phyloP scores from a whole-genome alignment of 1,140 invertebrate genomes.

The Sminthurinus signatus region DNA sequence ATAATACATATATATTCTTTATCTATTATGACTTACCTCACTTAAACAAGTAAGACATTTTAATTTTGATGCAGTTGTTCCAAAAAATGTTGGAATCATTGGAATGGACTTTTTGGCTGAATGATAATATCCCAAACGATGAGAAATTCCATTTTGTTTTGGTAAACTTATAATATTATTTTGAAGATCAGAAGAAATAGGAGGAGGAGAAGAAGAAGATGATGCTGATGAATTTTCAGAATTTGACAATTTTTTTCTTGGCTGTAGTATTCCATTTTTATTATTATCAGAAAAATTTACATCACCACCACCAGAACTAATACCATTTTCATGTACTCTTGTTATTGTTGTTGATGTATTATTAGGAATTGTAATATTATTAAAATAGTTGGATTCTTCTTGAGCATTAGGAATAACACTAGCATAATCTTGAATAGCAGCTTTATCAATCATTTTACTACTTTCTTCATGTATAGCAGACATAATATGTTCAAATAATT shows the following conservation, averaged over 20 bases:
- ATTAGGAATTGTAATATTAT: too few relatives aligned
- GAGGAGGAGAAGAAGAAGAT: too few relatives aligned
- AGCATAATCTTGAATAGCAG: not conserved
- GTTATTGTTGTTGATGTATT: too few relatives aligned
- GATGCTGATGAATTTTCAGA: too few relatives aligned
- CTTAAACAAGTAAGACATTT: constrained; percentile 20
- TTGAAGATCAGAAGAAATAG: not conserved
- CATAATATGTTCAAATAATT: constrained; percentile 14
- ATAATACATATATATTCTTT: too few relatives aligned
- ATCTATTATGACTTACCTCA: constrained; percentile 1
- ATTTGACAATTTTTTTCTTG: too few relatives aligned
- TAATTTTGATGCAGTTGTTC: constrained; percentile 9
- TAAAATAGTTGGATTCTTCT: too few relatives aligned
- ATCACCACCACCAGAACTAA: not conserved
- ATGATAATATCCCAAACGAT: constrained; percentile 6
- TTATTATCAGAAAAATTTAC: constrained; percentile 1
- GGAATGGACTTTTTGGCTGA: not conserved
- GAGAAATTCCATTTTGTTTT: not conserved
- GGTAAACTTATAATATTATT: too few relatives aligned
- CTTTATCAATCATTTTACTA: not conserved
- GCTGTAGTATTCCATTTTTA: too few relatives aligned
- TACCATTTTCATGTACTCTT: too few relatives aligned
- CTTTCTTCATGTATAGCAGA: constrained; percentile 1
- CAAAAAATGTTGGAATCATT: constrained; percentile 12
- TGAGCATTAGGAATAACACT: constrained; percentile 9